Evolutionary conservation across 64 coral and sea anemone genomes (phyloP), one percentile per base, ranked within the genome.

Genomic region (Exaiptasia diaphana): DNA sequence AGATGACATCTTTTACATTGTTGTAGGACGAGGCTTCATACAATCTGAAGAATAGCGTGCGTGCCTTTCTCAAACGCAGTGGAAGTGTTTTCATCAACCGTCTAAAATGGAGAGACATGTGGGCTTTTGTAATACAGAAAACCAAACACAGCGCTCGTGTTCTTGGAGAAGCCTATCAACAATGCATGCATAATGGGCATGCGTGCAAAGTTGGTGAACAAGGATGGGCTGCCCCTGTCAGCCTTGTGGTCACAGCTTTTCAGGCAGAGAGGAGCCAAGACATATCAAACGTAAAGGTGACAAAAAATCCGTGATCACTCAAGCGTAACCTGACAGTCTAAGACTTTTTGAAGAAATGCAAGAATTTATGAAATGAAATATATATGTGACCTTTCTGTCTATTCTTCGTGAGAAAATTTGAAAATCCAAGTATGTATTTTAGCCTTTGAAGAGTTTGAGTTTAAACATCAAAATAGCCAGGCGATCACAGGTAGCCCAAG

Each of bases 111-210:
- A 69, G 91, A 34, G 79, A 83, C 25, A 88, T 74, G 64, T 95
- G 91, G 91, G 87, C 82, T 11, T 89, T 95, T 55, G 86, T 95
- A 13, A 71, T 75, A n/a, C 91, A 89, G 26, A 88, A 88, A 67
- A 34, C 49, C 17, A 23, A 45, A 10, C 23, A 9, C 40, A 79
- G 73, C n/a, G 43, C 70, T 20, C 20, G 80, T n/a, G 86, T 89
- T 4, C 75, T 73, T 31, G 86, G 78, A 37, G 91, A 95, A 62
- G 79, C 77, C 59, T 82, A 87, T 55, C 85, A 93, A 67, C 41
- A 77, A 82, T 44, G 50, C n/a, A n/a, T n/a, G n/a, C n/a, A n/a
- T n/a, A n/a, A n/a, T n/a, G n/a, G n/a, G n/a, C n/a, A n/a, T n/a
- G n/a, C n/a, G n/a, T n/a, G n/a, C n/a, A n/a, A n/a, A n/a, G n/a